Evolutionary conservation across 2,888 invertebrate species (phyloP).

Genomic region (Quadriops clusia): DNA sequence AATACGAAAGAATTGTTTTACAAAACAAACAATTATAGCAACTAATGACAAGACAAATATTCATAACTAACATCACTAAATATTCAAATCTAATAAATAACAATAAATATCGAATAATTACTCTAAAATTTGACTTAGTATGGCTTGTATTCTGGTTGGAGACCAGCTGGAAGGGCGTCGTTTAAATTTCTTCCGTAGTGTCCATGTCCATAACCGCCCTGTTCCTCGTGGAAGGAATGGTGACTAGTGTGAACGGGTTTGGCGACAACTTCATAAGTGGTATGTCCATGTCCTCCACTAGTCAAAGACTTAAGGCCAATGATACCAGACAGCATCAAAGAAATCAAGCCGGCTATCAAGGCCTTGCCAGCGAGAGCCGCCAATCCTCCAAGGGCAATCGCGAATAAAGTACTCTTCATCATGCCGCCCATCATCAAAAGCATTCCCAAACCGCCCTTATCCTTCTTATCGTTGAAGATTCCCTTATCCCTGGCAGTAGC

Average conservation of each 20-base stretch:
- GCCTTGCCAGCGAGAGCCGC: slow-evolving; percentile 75
- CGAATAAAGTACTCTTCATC: slow-evolving; percentile 58
- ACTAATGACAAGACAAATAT: too few relatives aligned
- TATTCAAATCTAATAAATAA: too few relatives aligned
- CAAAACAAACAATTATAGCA: too few relatives aligned
- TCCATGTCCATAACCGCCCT: slow-evolving; percentile 36
- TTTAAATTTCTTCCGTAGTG: slow-evolving; percentile 44
- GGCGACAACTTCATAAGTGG: slow-evolving; percentile 75
- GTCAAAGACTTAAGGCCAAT: slow-evolving; percentile 63
- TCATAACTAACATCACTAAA: too few relatives aligned
- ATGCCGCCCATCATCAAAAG: slow-evolving; percentile 41
- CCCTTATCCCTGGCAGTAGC: slow-evolving; percentile 37
- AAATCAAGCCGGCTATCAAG: slow-evolving; percentile 69
- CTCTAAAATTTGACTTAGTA: too few relatives aligned
- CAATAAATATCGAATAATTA: too few relatives aligned
- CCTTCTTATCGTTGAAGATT: slow-evolving; percentile 36
- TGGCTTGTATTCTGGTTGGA: slow-evolving; percentile 50
- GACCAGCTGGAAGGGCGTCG: slow-evolving; percentile 32
- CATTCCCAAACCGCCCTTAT: slow-evolving; percentile 42
- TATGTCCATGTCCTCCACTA: slow-evolving; percentile 52
- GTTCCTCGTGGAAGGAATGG: slow-evolving; percentile 52
- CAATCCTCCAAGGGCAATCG: slow-evolving; percentile 59
- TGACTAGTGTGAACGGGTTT: slow-evolving; percentile 68
- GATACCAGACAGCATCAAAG: slow-evolving; percentile 63
- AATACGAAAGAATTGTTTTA: too few relatives aligned